phyloP scores from a whole-genome alignment of 2,113 vertebrate genomes.

The Oenanthe melanoleuca region DNA sequence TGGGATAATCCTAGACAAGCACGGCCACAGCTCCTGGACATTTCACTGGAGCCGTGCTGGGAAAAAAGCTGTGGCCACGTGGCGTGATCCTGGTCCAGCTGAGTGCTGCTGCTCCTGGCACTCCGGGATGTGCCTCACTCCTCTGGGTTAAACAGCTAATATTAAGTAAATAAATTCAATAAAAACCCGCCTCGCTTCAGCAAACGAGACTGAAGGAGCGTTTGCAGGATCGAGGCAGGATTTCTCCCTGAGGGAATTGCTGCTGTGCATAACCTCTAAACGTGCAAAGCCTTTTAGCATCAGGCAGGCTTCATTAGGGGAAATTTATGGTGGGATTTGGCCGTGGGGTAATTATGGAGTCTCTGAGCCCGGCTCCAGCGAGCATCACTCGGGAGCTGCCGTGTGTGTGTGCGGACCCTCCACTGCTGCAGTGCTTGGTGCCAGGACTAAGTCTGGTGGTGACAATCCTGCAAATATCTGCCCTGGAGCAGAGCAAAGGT shows the following conservation, averaged over 20 bases:
- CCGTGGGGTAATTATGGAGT: not conserved
- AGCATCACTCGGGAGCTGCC: not conserved
- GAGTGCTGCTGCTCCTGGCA: fast-evolving
- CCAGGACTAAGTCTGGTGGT: not conserved
- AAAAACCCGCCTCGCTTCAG: not conserved
- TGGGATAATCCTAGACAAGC: not conserved
- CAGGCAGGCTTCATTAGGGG: not conserved
- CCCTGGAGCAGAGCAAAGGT: not conserved
- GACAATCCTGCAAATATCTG: not conserved
- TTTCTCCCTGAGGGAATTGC: not conserved
- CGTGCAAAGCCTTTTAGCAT: conserved; percentile 4
- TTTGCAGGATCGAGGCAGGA: not conserved
- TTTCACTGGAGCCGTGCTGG: fast-evolving
- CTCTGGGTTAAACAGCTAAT: not conserved
- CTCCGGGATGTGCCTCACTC: fast-evolving
- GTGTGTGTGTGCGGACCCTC: not conserved
- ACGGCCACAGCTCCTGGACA: not conserved
- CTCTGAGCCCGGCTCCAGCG: not conserved
- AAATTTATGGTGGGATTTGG: not conserved
- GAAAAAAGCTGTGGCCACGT: fast-evolving
- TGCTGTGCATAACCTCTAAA: not conserved
- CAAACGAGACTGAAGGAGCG: fast-evolving
- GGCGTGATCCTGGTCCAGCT: fast-evolving
- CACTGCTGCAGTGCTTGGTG: not conserved
- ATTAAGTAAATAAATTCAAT: conserved; percentile 2